A percentile compares a stretch with the other conserved stretches of the same genome.
phyloP scores from a whole-genome alignment of 2,888 invertebrate species.

The Frankliniella fusca region DNA sequence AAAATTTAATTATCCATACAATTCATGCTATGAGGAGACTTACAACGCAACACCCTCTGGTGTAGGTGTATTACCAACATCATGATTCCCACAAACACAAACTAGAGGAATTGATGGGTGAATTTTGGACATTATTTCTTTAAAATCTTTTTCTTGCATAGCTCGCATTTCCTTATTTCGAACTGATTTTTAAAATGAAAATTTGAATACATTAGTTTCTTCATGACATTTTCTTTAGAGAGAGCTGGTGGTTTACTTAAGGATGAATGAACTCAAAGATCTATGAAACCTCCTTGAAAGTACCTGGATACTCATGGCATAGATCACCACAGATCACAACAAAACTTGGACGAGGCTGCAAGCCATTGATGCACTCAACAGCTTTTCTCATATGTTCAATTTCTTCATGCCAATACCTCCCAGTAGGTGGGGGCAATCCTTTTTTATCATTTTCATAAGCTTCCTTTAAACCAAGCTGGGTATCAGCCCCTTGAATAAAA shows the following conservation, averaged over 20 bases:
- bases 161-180: slow-evolving; percentile 39
- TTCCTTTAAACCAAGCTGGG: slow-evolving; percentile 50
- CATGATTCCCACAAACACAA: slow-evolving; percentile 54
- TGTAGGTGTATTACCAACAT: slow-evolving; percentile 51
- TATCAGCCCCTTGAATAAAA: slow-evolving; percentile 52
- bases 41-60: slow-evolving; percentile 43
- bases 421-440: slow-evolving; percentile 35
- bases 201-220: not conserved
- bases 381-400: slow-evolving; percentile 44
- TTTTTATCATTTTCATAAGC: slow-evolving; percentile 42
- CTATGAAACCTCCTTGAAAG: slow-evolving; percentile 28
- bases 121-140: slow-evolving; percentile 45
- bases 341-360: slow-evolving; percentile 50
- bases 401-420: slow-evolving; percentile 48
- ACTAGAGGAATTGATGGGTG: slow-evolving; percentile 49
- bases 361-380: slow-evolving; percentile 47
- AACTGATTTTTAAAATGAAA: not conserved
- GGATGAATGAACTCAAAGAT: not conserved
- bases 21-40: slow-evolving; percentile 32
- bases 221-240: not conserved
- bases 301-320: slow-evolving; percentile 49
- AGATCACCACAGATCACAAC: slow-evolving; percentile 53
- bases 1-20: too few relatives aligned
- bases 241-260: not conserved
- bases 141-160: slow-evolving; percentile 48